phyloP scores from a whole-genome alignment of 2,113 vertebrate species.

The Pionites leucogaster region DNA sequence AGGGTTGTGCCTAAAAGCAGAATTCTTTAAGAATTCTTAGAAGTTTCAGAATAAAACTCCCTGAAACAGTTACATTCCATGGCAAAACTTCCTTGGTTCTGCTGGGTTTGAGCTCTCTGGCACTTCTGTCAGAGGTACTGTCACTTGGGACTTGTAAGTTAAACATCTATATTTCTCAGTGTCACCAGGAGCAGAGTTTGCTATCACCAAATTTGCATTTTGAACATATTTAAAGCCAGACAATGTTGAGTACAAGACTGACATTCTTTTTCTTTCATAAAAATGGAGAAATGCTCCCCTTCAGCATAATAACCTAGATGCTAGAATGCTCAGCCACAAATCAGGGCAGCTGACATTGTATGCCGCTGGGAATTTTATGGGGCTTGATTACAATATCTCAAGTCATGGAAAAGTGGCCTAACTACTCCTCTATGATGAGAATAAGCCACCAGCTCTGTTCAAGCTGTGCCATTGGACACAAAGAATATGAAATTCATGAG shows the following conservation, averaged over 20 bases:
- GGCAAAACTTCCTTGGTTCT: not conserved
- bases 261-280: conserved; percentile 46
- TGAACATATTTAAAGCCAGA: conserved; percentile 8
- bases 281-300: conserved; percentile 35
- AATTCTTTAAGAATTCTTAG: not conserved
- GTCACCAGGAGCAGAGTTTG: not conserved
- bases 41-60: not conserved
- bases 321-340: conserved; percentile 43
- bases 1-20: not conserved
- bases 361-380: conserved; percentile 50
- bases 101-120: conserved; percentile 3
- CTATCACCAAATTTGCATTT: conserved; percentile 26
- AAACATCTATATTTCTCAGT: conserved; percentile 41
- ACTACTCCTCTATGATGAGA: conserved; percentile 57
- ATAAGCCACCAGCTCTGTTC: conserved; percentile 65
- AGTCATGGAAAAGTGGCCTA: conserved; percentile 50
- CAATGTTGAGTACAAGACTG: conserved; percentile 13
- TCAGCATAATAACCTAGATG: conserved; percentile 21
- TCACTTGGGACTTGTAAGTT: not conserved
- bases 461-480: conserved; percentile 63
- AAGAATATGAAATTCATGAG: conserved; percentile 70
- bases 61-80: not conserved
- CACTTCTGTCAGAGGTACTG: not conserved
- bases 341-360: conserved; percentile 28
- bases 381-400: conserved; percentile 64